Base-by-base conservation (phyloP, 1,140 invertebrate species). In the Drosophila nannoptera region DNA sequence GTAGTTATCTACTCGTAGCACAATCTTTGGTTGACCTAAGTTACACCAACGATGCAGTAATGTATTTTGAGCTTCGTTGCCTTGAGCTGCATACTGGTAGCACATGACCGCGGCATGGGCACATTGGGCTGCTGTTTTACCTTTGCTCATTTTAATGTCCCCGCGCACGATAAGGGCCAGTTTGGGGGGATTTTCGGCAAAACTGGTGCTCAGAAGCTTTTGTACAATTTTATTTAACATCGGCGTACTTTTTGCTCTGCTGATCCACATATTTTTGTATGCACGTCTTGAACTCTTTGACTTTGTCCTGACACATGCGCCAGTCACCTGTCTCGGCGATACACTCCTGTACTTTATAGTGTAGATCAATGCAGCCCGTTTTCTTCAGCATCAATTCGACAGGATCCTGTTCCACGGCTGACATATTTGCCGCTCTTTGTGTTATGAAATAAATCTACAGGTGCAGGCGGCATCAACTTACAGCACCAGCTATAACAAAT, bases 271-370 rank as follows among this genome's bases (percentile, higher is more conserved):
- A 91, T 73, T 91, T 86, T 56, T 91, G 89, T 91, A 97, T 96
- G 88, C 96, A 98, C 4, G 90, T 87, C 89, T 92, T 93, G 87
- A 98, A 97, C 61, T 94, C 92, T 80, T 93, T 92, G 0, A 97
- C 94, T 90, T 93, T 90, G n/a, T 92, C 90, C 88, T 97, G 95
- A 89, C 97, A 98, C 89, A 95, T 93, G 80, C 97, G 93, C 97
- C 97, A 98, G 78, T 98, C 97, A 87, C 94, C 93, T 0, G 93
- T 94, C 72, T 95, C 94, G 32, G 94, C 94, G 88, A 97, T 97
- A 87, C 97, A 98, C 83, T 97, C 95, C 94, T 97, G 89, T 48
- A 92, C 92, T 92, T 95, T 92, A 86, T 96, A 96, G 91, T 97
- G 96, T 63, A 95, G 90, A 82, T 97, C 92, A 36, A 95, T 91